These are phyloP conservation scores for Acanthosepion pharaonis DNA, from an alignment of 2,888 invertebrate species.

Conservation along the genomic window DNA sequence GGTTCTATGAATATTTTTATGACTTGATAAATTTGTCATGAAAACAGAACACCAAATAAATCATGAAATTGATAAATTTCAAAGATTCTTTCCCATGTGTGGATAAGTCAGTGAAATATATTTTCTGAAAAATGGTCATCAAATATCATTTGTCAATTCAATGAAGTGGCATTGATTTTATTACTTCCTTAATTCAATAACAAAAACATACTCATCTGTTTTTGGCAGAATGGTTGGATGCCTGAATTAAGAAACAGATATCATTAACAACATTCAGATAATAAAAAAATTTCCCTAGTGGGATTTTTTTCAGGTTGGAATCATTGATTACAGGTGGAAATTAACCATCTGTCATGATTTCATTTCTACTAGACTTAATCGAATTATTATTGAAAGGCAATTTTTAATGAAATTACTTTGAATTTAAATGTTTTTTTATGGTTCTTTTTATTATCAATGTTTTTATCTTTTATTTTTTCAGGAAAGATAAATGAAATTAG, in stretches of 20 bases:
- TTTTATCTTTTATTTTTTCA: background rate
- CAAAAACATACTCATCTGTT: background rate
- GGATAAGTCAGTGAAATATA: too few relatives aligned
- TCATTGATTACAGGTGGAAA: background rate
- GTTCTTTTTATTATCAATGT: background rate
- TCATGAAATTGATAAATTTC: too few relatives aligned
- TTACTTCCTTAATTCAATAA: background rate
- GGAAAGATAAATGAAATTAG: background rate
- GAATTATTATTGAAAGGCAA: background rate
- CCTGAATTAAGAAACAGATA: background rate
- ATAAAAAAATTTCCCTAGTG: background rate
- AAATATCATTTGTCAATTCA: background rate
- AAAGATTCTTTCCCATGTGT: too few relatives aligned
- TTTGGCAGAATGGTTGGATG: background rate
- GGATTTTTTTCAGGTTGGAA: background rate
- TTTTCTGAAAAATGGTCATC: too few relatives aligned
- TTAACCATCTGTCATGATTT: conserved; percentile 2
- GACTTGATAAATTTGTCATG: background rate
- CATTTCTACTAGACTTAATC: background rate
- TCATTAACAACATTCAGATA: background rate
- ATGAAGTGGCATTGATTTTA: background rate
- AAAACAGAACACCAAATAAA: too few relatives aligned
- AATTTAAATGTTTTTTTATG: background rate
- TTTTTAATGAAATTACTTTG: background rate
- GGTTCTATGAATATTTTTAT: background rate